Evolutionary conservation across 2,888 invertebrate species (phyloP).

Genomic region (Dasypolia templi): DNA sequence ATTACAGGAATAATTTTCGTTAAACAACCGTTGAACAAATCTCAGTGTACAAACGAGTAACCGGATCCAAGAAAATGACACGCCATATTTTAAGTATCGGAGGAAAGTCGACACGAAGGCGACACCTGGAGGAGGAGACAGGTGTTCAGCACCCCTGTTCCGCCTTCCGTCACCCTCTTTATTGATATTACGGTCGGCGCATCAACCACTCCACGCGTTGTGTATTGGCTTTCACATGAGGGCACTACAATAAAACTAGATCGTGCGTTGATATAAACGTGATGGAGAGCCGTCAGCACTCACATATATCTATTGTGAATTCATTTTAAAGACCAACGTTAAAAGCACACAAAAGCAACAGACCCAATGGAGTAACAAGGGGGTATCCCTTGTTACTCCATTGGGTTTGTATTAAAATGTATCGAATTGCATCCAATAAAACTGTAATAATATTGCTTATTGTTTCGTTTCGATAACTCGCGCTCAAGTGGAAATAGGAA

Average conservation of each 20-base stretch:
- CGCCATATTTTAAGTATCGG: conserved; percentile 87
- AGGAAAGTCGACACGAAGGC: conserved; percentile 80
- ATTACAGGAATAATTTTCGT: conserved; percentile 74
- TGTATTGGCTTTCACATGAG: conserved; percentile 82
- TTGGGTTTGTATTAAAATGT: conserved; percentile 46
- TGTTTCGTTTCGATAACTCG: conserved; percentile 60
- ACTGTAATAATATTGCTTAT: conserved; percentile 63
- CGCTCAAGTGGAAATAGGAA: conserved; percentile 52
- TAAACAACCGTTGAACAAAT: conserved; percentile 79
- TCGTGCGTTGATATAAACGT: conserved; percentile 67
- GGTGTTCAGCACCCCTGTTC: conserved; percentile 69
- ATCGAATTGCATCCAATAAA: conserved; percentile 64
- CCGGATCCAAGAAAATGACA: conserved; percentile 82
- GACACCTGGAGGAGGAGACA: conserved; percentile 79
- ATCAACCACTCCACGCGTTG: conserved; percentile 84
- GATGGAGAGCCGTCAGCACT: conserved; percentile 41
- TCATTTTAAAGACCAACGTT: conserved; percentile 55
- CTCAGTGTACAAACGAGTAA: conserved; percentile 83
- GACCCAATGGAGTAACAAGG: too few relatives aligned
- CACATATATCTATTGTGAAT: conserved; percentile 48
- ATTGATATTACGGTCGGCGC: conserved; percentile 86
- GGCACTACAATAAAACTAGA: conserved; percentile 80
- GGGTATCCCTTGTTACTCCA: conserved; percentile 28
- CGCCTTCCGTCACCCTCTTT: conserved; percentile 77
- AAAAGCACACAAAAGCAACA: conserved; percentile 41